Percentiles rank a stretch among this genome's conserved stretches.
These are phyloP conservation scores for Sphinx pinastri DNA, from an alignment of 2,888 invertebrate genomes.

Conservation along the genomic window DNA sequence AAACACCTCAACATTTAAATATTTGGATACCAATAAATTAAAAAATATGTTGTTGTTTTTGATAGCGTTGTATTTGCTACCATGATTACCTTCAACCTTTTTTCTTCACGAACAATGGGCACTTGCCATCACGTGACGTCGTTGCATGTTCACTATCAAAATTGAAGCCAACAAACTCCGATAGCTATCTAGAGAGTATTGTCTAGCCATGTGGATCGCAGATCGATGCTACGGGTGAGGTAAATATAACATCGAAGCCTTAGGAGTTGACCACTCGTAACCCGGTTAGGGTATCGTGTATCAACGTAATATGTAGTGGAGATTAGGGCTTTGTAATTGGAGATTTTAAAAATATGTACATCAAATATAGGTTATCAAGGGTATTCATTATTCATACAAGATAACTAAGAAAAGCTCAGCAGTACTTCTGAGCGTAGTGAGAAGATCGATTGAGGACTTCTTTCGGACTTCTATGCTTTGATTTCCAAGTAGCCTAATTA, in stretches of 20 bases:
- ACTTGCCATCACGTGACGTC: not conserved
- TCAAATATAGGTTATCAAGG: not conserved
- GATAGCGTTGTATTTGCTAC: too few relatives aligned
- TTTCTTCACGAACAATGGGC: not conserved
- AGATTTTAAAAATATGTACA: not conserved
- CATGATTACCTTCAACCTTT: too few relatives aligned
- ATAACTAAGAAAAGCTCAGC: too few relatives aligned
- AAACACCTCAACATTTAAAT: too few relatives aligned
- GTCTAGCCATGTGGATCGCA: not conserved
- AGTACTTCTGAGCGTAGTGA: too few relatives aligned
- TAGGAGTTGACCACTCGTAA: constrained; percentile 7
- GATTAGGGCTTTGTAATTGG: constrained; percentile 14
- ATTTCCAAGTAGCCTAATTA: too few relatives aligned
- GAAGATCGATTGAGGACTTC: too few relatives aligned
- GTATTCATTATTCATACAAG: too few relatives aligned
- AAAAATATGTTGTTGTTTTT: too few relatives aligned
- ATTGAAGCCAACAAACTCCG: not conserved
- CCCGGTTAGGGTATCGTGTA: constrained; percentile 12
- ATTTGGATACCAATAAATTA: too few relatives aligned
- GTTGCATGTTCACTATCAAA: not conserved
- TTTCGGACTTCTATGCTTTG: too few relatives aligned
- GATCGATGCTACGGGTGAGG: constrained; percentile 6
- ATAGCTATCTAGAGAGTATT: not conserved
- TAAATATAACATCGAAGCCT: constrained; percentile 10
- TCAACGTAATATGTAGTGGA: not conserved